These are phyloP conservation scores for Plestiodon gilberti DNA, from an alignment of 2,113 vertebrate species.

Conservation along the genomic window DNA sequence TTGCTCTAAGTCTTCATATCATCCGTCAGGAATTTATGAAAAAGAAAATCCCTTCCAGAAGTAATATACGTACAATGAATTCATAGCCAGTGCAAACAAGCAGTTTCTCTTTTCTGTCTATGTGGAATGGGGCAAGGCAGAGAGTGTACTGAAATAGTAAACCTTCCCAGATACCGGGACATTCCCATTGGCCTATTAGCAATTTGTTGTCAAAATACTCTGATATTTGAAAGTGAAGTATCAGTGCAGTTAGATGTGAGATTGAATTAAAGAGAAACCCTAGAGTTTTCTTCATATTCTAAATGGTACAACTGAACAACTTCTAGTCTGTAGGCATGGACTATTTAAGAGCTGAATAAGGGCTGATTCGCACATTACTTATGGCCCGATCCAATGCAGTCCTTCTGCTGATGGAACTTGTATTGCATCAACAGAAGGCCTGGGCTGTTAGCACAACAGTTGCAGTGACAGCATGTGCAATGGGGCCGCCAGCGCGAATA, in stretches of 20 bases:
- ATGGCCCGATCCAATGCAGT: no score
- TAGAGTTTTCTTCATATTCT: conserved; percentile 11
- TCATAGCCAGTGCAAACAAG: conserved; percentile 37
- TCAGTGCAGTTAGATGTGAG: conserved; percentile 2
- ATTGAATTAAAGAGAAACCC: conserved; percentile 21
- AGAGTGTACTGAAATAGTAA: conserved; percentile 29
- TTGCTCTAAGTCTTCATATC: neutral
- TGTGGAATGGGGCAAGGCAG: neutral
- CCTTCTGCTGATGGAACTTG: no score
- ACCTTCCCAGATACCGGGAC: conserved; percentile 22
- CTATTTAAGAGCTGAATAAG: neutral
- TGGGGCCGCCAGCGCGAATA: no score
- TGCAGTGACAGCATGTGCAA: no score
- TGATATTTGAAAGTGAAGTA: conserved; percentile 43
- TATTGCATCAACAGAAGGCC: no score
- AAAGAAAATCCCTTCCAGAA: neutral
- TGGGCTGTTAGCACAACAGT: no score
- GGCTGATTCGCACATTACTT: neutral
- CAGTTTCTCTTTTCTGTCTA: conserved; percentile 19
- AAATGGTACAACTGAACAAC: conserved; percentile 18
- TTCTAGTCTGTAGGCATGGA: neutral
- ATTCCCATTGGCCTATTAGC: conserved; percentile 39
- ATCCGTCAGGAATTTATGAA: conserved; percentile 33
- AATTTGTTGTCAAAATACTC: conserved; percentile 39
- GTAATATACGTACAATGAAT: conserved; percentile 24